phyloP scores from a whole-genome alignment of 1,140 invertebrate genomes.

The Limonius californicus region DNA sequence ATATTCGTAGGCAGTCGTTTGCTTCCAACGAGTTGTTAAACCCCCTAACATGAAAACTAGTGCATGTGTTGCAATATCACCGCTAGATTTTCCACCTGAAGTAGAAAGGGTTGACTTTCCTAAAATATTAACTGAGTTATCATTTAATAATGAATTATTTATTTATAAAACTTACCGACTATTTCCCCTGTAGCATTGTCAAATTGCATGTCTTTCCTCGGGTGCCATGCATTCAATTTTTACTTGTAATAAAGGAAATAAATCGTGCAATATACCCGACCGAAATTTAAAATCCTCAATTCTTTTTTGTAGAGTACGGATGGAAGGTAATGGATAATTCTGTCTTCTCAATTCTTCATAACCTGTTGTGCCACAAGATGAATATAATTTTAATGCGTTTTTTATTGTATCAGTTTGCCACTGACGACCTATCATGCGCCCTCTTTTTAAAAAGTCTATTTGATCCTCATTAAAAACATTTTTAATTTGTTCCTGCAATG shows the following conservation, averaged over 20 bases:
- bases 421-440: neutral
- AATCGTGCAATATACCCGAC: constrained; percentile 20
- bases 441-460: constrained; percentile 4
- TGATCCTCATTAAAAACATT: constrained; percentile 13
- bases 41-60: constrained; percentile 22
- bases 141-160: neutral
- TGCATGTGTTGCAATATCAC: constrained; percentile 18
- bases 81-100: neutral
- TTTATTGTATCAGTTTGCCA: neutral
- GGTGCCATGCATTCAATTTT: neutral
- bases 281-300: constrained; percentile 20
- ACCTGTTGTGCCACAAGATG: constrained; percentile 19
- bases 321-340: constrained; percentile 18
- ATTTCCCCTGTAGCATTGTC: constrained; percentile 5
- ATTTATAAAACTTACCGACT: neutral
- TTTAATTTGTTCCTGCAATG: neutral
- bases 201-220: constrained; percentile 18
- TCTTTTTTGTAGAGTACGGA: constrained; percentile 19
- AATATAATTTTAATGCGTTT: constrained; percentile 20
- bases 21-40: constrained; percentile 19
- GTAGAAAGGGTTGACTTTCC: constrained; percentile 9
- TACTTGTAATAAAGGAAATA: constrained; percentile 12
- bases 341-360: constrained; percentile 22
- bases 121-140: neutral
- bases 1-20: constrained; percentile 15